Evolutionary conservation across 2,113 vertebrate species (phyloP), one percentile per base, ranked within the genome.

Genomic region (Cichladusa arquata): DNA sequence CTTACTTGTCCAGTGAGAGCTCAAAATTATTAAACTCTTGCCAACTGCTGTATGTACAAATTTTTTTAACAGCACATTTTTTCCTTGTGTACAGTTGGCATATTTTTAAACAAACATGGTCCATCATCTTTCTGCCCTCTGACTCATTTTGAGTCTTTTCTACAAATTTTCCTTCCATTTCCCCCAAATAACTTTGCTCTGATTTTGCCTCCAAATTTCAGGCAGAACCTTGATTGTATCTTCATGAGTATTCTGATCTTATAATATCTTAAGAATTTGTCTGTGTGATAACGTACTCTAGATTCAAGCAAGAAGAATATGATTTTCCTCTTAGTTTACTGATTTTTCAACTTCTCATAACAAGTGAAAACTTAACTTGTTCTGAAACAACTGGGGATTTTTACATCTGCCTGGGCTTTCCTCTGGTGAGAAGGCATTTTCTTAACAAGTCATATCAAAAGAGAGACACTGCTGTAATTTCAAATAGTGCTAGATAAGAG

Each of bases 21-120:
- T 42, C 53, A 78, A 33, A 92, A 85, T 94, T 95, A 82, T 82
- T 95, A 92, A 94, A 81, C 33, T 85, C 80, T 89, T 81, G 45
- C 36, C 40, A 91, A 67, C 19, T 88, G 50, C 34, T 65, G 22
- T n/a, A 34, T 18, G 6, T 33, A 67, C 17, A 56, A 4, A 64
- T 57, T 38, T 85, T 92, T 51, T 81, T 38, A 53, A 29, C 56
- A 66, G 8, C 5, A 64, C 48, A 23, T 87, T 93, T 92, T 92
- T 78, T 48, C 44, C 57, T 89, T 79, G 18, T 85, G 53, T 67
- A 45, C 40, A 81, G 25, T 69, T 91, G 81, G 16, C 53, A 25
- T 79, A 71, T 74, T 96, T 91, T 93, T 42, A 86, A 65, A 89
- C 25, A 81, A 22, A 60, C 10, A 9, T 4, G 9, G 7, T 81